These are phyloP conservation scores for Catalaphyllia jardinei DNA, from an alignment of 64 coral and sea anemone genomes.

Conservation along the genomic window DNA sequence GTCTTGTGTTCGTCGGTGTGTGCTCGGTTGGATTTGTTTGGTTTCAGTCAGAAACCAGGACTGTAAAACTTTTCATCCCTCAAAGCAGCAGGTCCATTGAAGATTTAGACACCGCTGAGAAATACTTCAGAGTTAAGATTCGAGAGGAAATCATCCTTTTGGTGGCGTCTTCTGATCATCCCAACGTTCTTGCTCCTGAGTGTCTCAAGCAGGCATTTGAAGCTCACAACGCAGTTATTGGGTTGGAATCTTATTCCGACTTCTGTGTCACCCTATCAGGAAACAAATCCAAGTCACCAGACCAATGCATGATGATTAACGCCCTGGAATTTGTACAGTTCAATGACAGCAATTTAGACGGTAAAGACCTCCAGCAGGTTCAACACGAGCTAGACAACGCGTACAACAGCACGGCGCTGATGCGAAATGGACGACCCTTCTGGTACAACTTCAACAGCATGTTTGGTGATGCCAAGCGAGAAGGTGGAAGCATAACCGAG, in stretches of 20 bases:
- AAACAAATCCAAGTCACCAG: not conserved
- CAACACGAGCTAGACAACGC: conserved; percentile 12
- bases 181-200: conserved; percentile 42
- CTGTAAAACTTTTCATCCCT: conserved; percentile 81
- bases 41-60: conserved; percentile 72
- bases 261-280: conserved; percentile 60
- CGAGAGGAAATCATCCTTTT: conserved; percentile 56
- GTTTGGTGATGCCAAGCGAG: conserved; percentile 54
- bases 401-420: conserved; percentile 25
- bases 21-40: conserved; percentile 65
- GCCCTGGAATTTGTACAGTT: conserved; percentile 70
- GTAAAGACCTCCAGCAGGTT: conserved; percentile 27
- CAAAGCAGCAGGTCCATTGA: conserved; percentile 76
- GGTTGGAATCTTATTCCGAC: conserved; percentile 27
- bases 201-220: conserved; percentile 60
- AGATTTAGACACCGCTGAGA: conserved; percentile 67
- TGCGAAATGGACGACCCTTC: conserved; percentile 60
- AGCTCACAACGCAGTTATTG: conserved; percentile 44
- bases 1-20: conserved; percentile 40
- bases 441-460: conserved; percentile 57
- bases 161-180: conserved; percentile 27
- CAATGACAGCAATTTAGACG: conserved; percentile 28
- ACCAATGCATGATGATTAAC: conserved; percentile 65
- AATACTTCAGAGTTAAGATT: conserved; percentile 59
- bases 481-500: conserved; percentile 9